These are phyloP conservation scores for Oreohelix idahoensis DNA, from an alignment of 1,140 invertebrate species.

Conservation along the genomic window DNA sequence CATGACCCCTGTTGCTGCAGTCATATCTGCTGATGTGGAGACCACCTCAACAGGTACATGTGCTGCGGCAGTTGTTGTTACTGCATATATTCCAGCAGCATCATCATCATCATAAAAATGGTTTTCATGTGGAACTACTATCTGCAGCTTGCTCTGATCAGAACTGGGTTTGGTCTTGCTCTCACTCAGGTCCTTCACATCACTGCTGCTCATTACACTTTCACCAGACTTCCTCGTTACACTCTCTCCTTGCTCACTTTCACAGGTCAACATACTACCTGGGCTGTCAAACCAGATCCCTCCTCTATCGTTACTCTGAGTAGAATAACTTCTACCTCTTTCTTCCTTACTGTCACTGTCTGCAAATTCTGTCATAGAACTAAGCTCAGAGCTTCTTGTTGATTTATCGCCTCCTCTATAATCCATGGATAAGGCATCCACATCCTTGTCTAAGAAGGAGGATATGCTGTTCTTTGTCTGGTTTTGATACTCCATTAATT, in stretches of 20 bases:
- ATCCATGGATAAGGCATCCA: slow-evolving; percentile 5
- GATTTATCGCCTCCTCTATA: neutral
- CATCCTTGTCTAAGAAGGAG: neutral
- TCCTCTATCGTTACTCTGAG: neutral
- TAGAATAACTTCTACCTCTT: neutral
- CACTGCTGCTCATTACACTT: neutral
- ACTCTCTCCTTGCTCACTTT: neutral
- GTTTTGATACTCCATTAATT: neutral
- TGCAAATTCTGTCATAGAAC: neutral
- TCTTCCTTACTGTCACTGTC: neutral
- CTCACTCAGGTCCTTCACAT: neutral
- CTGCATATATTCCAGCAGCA: neutral
- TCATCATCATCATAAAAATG: slow-evolving; percentile 4
- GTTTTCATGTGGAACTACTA: neutral
- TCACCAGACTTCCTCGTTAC: neutral
- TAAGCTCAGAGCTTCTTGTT: neutral
- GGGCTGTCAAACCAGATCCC: neutral
- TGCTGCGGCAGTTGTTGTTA: neutral
- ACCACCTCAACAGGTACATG: neutral
- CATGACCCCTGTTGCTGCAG: neutral
- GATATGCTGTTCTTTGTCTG: neutral
- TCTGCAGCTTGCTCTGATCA: neutral
- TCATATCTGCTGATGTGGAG: slow-evolving; percentile 1
- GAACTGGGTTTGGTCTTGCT: neutral
- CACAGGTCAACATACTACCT: neutral